Percentiles rank a stretch among this genome's conserved stretches.
phyloP scores from a whole-genome alignment of 2,888 invertebrate species.

The Phorcus lineatus region DNA sequence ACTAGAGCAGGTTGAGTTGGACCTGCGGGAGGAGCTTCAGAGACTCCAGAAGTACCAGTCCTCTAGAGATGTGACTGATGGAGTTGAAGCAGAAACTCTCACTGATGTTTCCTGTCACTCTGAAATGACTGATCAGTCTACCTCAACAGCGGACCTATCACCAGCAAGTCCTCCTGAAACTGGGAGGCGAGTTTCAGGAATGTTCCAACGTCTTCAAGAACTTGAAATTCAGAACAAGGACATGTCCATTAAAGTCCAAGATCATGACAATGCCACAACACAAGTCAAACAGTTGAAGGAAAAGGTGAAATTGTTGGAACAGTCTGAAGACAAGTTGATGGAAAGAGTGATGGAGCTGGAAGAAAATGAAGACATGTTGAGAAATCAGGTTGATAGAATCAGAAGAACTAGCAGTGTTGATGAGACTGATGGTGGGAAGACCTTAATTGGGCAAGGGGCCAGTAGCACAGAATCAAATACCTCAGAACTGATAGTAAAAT shows the following conservation, averaged over 20 bases:
- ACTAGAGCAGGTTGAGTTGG: constrained; percentile 48
- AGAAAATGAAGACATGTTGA: constrained; percentile 22
- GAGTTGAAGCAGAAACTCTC: neutral
- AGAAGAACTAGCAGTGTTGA: constrained; percentile 22
- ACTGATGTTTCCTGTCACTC: neutral
- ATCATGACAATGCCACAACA: constrained; percentile 22
- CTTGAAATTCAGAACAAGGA: constrained; percentile 60
- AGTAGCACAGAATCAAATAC: neutral
- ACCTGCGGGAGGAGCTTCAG: constrained; percentile 40
- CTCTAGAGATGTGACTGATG: neutral
- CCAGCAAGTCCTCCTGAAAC: neutral
- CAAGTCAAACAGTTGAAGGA: constrained; percentile 58
- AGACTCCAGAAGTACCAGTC: neutral
- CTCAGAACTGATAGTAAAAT: neutral
- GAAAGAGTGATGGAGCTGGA: constrained; percentile 68
- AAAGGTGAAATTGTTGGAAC: constrained; percentile 63
- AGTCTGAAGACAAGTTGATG: constrained; percentile 67
- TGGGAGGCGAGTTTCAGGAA: constrained; percentile 33
- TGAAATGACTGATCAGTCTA: constrained; percentile 19
- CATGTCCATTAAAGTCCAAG: constrained; percentile 44
- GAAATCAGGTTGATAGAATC: constrained; percentile 25
- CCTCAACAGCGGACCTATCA: constrained; percentile 11
- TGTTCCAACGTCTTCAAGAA: constrained; percentile 59
- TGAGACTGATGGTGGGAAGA: constrained; percentile 41
- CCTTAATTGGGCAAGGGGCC: neutral